phyloP scores from a whole-genome alignment of 1,140 invertebrate genomes.

The Caenorhabditis brenneri region DNA sequence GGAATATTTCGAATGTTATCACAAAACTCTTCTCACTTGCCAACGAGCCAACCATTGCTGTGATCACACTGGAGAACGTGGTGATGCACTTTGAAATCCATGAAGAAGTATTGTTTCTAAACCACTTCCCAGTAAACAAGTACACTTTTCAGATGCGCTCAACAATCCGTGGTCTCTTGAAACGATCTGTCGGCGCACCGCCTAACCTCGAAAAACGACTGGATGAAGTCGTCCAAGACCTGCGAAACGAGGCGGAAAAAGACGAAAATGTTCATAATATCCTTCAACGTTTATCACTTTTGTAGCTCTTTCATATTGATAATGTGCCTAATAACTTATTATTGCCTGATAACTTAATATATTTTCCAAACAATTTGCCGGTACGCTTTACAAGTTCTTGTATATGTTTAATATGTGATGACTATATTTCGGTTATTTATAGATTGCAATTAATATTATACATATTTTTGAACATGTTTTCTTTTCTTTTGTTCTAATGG shows the following conservation, averaged over 20 bases:
- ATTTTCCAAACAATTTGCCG: background rate
- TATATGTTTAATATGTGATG: background rate
- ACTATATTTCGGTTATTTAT: background rate
- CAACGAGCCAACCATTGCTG: slow-evolving; percentile 9
- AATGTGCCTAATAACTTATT: background rate
- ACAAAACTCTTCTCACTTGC: slow-evolving; percentile 29
- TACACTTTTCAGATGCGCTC: background rate
- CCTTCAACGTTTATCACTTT: slow-evolving; percentile 28
- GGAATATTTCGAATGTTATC: background rate
- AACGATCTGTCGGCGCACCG: slow-evolving; percentile 1
- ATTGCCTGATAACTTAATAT: background rate
- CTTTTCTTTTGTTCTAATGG: background rate
- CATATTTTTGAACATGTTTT: background rate
- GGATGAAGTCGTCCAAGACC: background rate
- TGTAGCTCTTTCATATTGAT: background rate
- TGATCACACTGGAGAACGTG: slow-evolving; percentile 6
- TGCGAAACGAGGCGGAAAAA: background rate
- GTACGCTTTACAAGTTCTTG: background rate
- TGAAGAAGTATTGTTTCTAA: background rate
- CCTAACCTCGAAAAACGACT: background rate
- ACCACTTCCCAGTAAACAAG: no score
- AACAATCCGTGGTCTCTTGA: slow-evolving; percentile 2
- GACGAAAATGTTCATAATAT: slow-evolving; percentile 3
- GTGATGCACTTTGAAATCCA: slow-evolving; percentile 10
- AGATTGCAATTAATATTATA: background rate